Evolutionary conservation across 2,888 invertebrate genomes (phyloP).

Genomic region (Nomada ferruginata): DNA sequence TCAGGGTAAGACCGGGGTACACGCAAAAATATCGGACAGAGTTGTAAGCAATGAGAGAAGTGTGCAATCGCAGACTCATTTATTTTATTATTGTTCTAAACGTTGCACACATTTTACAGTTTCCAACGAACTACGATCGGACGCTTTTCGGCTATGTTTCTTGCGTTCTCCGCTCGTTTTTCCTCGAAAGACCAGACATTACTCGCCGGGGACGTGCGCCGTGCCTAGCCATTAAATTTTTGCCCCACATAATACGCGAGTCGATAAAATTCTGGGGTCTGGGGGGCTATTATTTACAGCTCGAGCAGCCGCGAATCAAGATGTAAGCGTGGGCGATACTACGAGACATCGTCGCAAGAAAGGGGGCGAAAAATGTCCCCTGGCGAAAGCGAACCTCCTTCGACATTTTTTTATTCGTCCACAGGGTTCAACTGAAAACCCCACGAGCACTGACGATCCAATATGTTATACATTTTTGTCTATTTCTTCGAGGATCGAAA

Average conservation of each 20-base stretch:
- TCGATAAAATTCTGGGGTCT: conserved; percentile 67
- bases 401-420: conserved; percentile 21
- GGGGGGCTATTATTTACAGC: conserved; percentile 76
- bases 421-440: not conserved
- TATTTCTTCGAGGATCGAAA: no score
- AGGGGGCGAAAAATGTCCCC: conserved; percentile 61
- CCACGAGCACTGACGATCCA: not conserved
- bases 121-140: conserved; percentile 18
- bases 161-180: conserved; percentile 23
- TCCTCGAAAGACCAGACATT: conserved; percentile 52
- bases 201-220: conserved; percentile 49
- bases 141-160: conserved; percentile 23
- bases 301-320: conserved; percentile 76
- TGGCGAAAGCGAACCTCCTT: conserved; percentile 49
- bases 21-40: no score
- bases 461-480: no score
- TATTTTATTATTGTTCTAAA: no score
- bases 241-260: conserved; percentile 65
- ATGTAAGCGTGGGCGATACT: conserved; percentile 76
- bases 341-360: conserved; percentile 62
- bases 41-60: no score
- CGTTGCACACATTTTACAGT: not conserved
- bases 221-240: conserved; percentile 66
- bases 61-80: no score
- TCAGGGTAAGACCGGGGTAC: no score